Evolutionary conservation across 1,140 invertebrate species (phyloP).

Genomic region (Magallana ariakensis): DNA sequence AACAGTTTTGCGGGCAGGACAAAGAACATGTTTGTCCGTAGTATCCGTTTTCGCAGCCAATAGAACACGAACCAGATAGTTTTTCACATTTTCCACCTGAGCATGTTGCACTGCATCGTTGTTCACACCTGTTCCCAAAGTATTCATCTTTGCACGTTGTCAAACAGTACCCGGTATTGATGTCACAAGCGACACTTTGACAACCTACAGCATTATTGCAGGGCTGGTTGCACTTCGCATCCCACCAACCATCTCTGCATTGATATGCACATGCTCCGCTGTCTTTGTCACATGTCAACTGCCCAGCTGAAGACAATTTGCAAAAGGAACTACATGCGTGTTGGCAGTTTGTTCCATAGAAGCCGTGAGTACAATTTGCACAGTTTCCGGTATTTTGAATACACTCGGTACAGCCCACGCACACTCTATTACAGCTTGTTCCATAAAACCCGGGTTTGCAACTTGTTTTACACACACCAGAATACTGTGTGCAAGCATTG

Average conservation of each 20-base stretch:
- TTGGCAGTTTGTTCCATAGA: conserved; percentile 44
- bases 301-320: neutral
- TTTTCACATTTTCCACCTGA: conserved; percentile 38
- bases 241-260: conserved; percentile 50
- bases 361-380: neutral
- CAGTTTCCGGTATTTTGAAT: conserved; percentile 16
- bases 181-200: conserved; percentile 27
- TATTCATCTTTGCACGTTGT: conserved; percentile 31
- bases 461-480: conserved; percentile 4
- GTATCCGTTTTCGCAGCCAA: conserved; percentile 16
- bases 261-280: conserved; percentile 21
- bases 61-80: conserved; percentile 38
- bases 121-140: conserved; percentile 47
- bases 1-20: neutral
- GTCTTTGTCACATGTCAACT: conserved; percentile 7
- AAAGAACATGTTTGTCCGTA: neutral
- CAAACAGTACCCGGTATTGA: conserved; percentile 40
- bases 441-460: conserved; percentile 37
- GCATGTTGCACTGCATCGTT: conserved; percentile 35
- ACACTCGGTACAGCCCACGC: conserved; percentile 3
- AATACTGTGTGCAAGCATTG: neutral
- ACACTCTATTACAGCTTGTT: conserved; percentile 2
- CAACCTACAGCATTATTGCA: conserved; percentile 38
- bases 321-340: conserved; percentile 43
- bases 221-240: conserved; percentile 35